Conservation (phyloP, 2,888 invertebrate genomes). For the Blastobasis adustella region DNA sequence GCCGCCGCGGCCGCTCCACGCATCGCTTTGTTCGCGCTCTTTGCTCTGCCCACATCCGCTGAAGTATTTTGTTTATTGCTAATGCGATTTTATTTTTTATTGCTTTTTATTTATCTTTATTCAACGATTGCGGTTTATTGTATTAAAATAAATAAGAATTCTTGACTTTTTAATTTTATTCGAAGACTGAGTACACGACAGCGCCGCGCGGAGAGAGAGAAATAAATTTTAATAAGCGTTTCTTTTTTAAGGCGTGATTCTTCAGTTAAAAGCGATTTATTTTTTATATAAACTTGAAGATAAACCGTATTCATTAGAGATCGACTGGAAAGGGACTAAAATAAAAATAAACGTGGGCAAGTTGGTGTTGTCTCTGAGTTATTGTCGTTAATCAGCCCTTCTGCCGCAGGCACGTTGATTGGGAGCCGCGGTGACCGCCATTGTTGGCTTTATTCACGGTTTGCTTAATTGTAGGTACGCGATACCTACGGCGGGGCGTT, state of each 20-base stretch:
- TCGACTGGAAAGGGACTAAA: conserved; percentile 69
- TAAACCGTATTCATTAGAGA: conserved; percentile 75
- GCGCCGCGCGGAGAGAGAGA: conserved; percentile 69
- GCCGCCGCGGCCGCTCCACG: conserved; percentile 44
- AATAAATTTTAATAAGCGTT: conserved; percentile 76
- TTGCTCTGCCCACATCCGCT: conserved; percentile 72
- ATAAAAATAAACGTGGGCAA: conserved; percentile 67
- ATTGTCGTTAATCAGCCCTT: conserved; percentile 68
- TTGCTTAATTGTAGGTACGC: conserved; percentile 40
- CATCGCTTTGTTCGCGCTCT: conserved; percentile 48
- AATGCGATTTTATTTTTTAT: conserved; percentile 76
- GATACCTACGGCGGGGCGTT: not conserved
- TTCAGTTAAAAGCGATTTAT: conserved; percentile 74
- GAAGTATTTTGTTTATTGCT: conserved; percentile 76
- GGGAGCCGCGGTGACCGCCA: conserved; percentile 35
- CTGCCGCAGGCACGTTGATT: conserved; percentile 58
- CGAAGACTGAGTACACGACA: conserved; percentile 68
- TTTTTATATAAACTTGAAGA: conserved; percentile 73
- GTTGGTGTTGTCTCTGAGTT: conserved; percentile 68
- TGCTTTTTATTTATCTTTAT: conserved; percentile 76
- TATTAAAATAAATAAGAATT: conserved; percentile 76
- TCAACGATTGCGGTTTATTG: conserved; percentile 76
- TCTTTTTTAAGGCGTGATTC: conserved; percentile 75
- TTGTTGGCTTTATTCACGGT: conserved; percentile 56
- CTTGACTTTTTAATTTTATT: conserved; percentile 75